Evolutionary conservation across 2,888 invertebrate species (phyloP), one percentile per base, ranked within the genome.

Genomic region (Zygothrica quintamaculata): DNA sequence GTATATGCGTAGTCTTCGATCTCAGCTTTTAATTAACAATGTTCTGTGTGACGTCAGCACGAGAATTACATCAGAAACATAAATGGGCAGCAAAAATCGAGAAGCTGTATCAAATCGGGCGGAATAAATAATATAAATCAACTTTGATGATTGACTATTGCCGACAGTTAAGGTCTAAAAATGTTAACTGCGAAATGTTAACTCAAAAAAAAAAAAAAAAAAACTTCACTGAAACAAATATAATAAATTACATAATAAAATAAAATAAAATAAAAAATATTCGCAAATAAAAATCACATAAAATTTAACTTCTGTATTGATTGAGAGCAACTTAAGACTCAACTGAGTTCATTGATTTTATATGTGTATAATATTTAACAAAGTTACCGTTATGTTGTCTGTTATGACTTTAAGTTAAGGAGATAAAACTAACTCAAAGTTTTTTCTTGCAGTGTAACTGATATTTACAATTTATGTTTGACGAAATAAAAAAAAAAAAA

Each of bases 41-140:
- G 74, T 74, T 69, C 65, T 2, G 70, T 70, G 75, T 77, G 86
- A 86, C 74, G 73, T 84, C 68, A 87, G 77, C 86, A 67, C 64
- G 74, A 72, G 78, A 79, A 85, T 88, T 87, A 77, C 86, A 84
- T 88, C 88, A 88, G 55, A 15, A 48, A 66, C 70, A 62, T 62
- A 71, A 77, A 71, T 65, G 69, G 74, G 37, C 56, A 65, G 7
- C 31, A 18, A 39, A 42, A 16, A 46, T 42, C 12, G 26, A 48
- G 33, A 52, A 37, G 47, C 31, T 50, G 37, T 22, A 12, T 12
- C 47, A 22, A 26, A 33, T 34, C 37, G 22, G 15, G 34, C 44
- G 26, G 29, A 18, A 42, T 22, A 42, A 46, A 46, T 61, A n/a
- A n/a, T n/a, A n/a, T n/a, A 61, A 61, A 62, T 62, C 51, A 61